phyloP scores from a whole-genome alignment of 2,797 vertebrate species.

The Spinibarbus caldwelli region DNA sequence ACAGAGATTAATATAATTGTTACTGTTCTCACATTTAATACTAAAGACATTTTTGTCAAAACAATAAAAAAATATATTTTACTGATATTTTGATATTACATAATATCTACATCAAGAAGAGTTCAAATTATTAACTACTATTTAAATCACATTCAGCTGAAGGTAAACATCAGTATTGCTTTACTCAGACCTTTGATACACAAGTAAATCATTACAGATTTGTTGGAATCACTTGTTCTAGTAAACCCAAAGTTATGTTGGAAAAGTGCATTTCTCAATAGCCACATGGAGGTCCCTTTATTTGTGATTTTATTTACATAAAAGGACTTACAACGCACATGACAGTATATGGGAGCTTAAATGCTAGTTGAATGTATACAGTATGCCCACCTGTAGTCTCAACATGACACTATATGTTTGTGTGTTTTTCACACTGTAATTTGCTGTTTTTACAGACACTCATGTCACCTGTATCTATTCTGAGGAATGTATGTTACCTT shows the following conservation, averaged over 20 bases:
- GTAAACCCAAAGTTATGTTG: background rate
- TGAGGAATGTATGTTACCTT: conserved; percentile 57
- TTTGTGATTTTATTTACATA: background rate
- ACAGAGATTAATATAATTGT: background rate
- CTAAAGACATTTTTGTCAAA: too few species aligned
- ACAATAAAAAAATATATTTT: background rate
- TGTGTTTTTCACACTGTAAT: background rate
- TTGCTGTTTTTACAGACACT: conserved; percentile 38
- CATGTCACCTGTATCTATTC: conserved; percentile 44
- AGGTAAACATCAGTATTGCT: background rate
- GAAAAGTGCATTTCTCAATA: background rate
- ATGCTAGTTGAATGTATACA: background rate
- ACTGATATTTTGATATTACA: background rate
- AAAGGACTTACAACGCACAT: background rate
- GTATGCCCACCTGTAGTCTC: too few species aligned
- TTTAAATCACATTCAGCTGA: background rate
- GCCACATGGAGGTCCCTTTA: background rate
- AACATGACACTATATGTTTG: background rate
- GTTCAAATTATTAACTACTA: too few species aligned
- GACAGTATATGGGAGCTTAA: too few species aligned
- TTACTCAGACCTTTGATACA: background rate
- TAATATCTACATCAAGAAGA: too few species aligned
- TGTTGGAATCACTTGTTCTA: background rate
- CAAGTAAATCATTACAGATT: background rate
- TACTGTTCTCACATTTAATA: too few species aligned